Conservation (phyloP, 2,888 invertebrate genomes). For the Heliconius aoede region DNA sequence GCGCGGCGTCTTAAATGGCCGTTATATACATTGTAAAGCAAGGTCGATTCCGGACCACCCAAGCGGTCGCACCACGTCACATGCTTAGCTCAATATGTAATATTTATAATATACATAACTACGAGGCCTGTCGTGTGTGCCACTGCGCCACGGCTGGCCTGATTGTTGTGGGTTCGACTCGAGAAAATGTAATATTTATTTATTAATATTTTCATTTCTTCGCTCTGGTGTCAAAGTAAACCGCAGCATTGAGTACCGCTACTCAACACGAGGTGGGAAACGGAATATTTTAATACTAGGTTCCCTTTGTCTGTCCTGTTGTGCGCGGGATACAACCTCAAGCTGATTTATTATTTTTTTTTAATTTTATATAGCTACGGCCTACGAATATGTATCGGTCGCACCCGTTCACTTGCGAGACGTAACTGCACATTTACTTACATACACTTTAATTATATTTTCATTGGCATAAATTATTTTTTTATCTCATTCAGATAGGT, state of each 20-base stretch:
- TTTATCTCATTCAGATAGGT: constrained; percentile 64
- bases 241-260: too few species aligned
- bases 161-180: too few species aligned
- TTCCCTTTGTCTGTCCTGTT: too few species aligned
- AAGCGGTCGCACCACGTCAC: constrained; percentile 63
- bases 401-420: constrained; percentile 31
- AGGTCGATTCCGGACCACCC: constrained; percentile 79
- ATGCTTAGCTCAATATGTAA: constrained; percentile 51
- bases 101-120: constrained; percentile 47
- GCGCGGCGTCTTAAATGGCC: constrained; percentile 55
- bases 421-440: constrained; percentile 59
- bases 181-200: too few species aligned
- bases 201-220: too few species aligned
- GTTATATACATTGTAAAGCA: constrained; percentile 71
- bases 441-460: constrained; percentile 79
- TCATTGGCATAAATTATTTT: constrained; percentile 71
- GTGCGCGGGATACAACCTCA: too few species aligned
- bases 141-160: too few species aligned
- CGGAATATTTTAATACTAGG: too few species aligned
- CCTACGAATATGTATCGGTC: constrained; percentile 27
- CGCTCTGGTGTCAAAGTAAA: too few species aligned
- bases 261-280: too few species aligned
- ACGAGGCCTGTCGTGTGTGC: constrained; percentile 18
- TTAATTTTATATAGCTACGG: constrained; percentile 44
- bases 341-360: too few species aligned